Percentiles rank a stretch among this genome's conserved stretches.
Conservation (phyloP, 2,888 invertebrate genomes). For the Bimastos eiseni region DNA sequence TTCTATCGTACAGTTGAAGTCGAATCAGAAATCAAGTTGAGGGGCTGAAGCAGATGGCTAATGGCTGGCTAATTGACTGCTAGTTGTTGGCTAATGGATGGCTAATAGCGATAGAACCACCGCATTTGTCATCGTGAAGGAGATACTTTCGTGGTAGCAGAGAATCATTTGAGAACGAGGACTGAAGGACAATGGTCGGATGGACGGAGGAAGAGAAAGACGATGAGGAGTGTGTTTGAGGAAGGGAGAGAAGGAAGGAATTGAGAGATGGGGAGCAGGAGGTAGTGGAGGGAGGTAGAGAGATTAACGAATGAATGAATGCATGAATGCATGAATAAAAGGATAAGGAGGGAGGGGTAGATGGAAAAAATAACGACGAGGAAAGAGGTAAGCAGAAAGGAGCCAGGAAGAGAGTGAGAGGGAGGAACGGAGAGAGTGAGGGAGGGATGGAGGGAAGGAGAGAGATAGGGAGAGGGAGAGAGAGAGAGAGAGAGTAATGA, state of each 20-base stretch:
- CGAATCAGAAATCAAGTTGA: constrained; percentile 1
- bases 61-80: constrained; percentile 15
- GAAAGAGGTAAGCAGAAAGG: neutral
- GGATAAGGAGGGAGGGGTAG: neutral
- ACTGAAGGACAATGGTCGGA: neutral
- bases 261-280: neutral
- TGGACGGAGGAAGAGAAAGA: neutral
- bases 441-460: neutral
- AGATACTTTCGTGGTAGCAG: neutral
- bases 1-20: neutral
- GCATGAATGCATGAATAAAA: neutral
- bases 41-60: neutral
- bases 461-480: no score
- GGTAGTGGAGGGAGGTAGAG: neutral
- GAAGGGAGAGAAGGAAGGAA: neutral
- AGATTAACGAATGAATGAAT: neutral
- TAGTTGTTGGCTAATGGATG: constrained; percentile 15
- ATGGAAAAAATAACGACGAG: neutral
- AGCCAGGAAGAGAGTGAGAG: no score
- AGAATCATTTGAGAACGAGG: neutral
- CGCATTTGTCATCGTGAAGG: neutral
- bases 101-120: neutral
- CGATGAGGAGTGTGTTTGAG: neutral
- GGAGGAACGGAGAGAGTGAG: neutral
- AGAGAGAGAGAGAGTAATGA: neutral